Evolutionary conservation across 2,888 invertebrate genomes (phyloP).

Genomic region (Digitonthophagus gazella): DNA sequence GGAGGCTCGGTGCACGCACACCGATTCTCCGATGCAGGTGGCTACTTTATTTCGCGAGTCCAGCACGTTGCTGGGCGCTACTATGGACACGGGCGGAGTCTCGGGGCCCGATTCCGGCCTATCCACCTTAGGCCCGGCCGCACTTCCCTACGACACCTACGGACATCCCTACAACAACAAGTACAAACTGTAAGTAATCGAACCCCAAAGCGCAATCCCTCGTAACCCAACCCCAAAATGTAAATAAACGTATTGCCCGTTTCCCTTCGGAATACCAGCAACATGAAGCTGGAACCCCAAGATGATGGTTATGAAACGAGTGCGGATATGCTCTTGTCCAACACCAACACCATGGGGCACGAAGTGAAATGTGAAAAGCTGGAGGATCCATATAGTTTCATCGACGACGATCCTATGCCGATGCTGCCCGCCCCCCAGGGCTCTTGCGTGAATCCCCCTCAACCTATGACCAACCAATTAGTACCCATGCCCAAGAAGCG

Average conservation of each 20-base stretch:
- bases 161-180: slow-evolving; percentile 51
- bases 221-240: slow-evolving; percentile 1
- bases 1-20: slow-evolving; percentile 42
- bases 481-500: slow-evolving; percentile 72
- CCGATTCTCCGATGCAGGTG: slow-evolving; percentile 58
- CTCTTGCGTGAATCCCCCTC: slow-evolving; percentile 49
- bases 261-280: slow-evolving; percentile 36
- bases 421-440: slow-evolving; percentile 48
- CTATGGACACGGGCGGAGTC: slow-evolving; percentile 58
- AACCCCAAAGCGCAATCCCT: too few relatives aligned
- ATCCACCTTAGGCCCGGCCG: slow-evolving; percentile 41
- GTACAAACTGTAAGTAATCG: slow-evolving; percentile 50
- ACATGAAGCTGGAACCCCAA: slow-evolving; percentile 65
- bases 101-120: slow-evolving; percentile 41
- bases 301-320: slow-evolving; percentile 91
- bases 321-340: slow-evolving; percentile 58
- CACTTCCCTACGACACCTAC: slow-evolving; percentile 46
- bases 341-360: slow-evolving; percentile 48
- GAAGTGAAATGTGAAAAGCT: slow-evolving; percentile 51
- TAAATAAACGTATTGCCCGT: background rate
- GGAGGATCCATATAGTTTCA: slow-evolving; percentile 83
- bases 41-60: slow-evolving; percentile 67
- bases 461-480: slow-evolving; percentile 40
- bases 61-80: slow-evolving; percentile 64
- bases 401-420: slow-evolving; percentile 69